Evolutionary conservation across 2,113 vertebrate genomes (phyloP), one percentile per base, ranked within the genome.

Genomic region (Periophthalmodon schlosseri): DNA sequence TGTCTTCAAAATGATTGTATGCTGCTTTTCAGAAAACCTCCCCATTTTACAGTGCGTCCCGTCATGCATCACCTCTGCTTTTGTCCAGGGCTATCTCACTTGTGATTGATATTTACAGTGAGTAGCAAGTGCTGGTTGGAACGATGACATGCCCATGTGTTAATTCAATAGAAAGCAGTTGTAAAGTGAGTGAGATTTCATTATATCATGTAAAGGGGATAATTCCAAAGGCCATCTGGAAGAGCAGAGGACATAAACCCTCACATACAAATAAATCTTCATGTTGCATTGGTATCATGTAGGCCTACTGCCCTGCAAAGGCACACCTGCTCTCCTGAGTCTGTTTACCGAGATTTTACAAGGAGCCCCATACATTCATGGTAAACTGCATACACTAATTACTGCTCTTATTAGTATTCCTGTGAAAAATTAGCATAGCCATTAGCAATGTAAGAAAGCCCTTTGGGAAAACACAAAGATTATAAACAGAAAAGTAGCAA

Each of bases 141-240:
- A 70, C 83, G 80, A 84, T 78, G 82, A 81, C 80, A 83, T 74
- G 84, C 83, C 88, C 84, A 82, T 81, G 74, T 0, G 58, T 67
- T 93, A 90, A 92, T 90, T 87, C 76, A 91, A 90, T 91, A 78
- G 71, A 82, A 86, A 71, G 69, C 80, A 74, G 86, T 81, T 74
- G 83, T 75, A 84, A 76, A 84, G 86, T 87, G 80, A 90, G 80
- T 87, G 84, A 83, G 86, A 88, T 89, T 90, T 92, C 79, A 91
- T 93, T 92, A 90, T 82, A 71, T 69, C 73, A 60, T 34, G 71
- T 77, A 83, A 84, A 79, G 72, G 76, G 83, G 74, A 85, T 88
- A 47, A 87, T 90, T 87, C 76, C 69, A 75, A 65, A 73, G 73
- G 77, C 83, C 78, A 85, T 90, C 87, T 86, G 80, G 85, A 81